These are phyloP conservation scores for Conomelus anceps DNA, from an alignment of 2,888 invertebrate species.

Conservation along the genomic window DNA sequence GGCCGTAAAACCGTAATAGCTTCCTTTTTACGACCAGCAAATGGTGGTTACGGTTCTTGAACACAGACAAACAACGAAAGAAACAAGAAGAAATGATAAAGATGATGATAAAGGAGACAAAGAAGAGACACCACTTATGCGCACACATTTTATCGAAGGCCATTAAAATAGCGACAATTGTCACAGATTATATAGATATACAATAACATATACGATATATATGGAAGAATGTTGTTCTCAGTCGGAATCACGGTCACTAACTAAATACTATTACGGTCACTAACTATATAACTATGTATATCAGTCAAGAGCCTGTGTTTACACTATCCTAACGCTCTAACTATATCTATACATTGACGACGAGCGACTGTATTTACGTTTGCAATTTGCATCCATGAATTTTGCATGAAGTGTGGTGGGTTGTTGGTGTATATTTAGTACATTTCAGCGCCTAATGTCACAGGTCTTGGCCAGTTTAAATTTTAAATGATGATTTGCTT, in stretches of 20 bases:
- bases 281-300: not conserved
- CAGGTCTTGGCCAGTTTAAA: not conserved
- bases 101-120: not conserved
- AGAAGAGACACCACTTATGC: too few species aligned
- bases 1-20: too few species aligned
- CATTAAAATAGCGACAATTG: not conserved
- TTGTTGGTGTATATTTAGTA: too few species aligned
- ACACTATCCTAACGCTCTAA: not conserved
- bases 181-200: not conserved
- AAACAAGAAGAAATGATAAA: too few species aligned
- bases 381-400: not conserved
- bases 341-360: not conserved
- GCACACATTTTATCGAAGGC: not conserved
- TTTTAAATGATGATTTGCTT: not conserved
- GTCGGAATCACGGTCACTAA: not conserved
- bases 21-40: too few species aligned
- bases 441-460: not conserved
- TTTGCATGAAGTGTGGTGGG: not conserved
- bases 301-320: too few species aligned
- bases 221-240: too few species aligned
- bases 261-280: too few species aligned
- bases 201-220: not conserved
- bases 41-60: too few species aligned
- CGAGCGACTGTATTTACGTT: not conserved
- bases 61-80: too few species aligned